Evolutionary conservation across 2,113 vertebrate genomes (phyloP), one percentile per base, ranked within the genome.

Genomic region (Oenanthe melanoleuca): DNA sequence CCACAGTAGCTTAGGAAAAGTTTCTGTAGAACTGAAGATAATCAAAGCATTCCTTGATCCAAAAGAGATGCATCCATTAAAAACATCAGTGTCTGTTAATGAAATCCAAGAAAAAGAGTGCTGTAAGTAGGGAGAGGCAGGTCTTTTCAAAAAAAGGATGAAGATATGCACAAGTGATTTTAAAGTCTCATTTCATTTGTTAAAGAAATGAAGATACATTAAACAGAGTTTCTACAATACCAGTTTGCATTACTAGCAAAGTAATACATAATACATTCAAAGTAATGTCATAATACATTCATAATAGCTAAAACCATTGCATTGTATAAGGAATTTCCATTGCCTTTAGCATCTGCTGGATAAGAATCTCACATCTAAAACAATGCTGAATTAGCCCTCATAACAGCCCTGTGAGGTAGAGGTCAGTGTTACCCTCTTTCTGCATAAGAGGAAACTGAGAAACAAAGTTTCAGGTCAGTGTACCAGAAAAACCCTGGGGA

Each of bases 381-480:
- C 81, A 83, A 28, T 22, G 70, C 59, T 87, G 37, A 67, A 57
- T 91, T 65, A 91, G 67, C 78, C 85, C 89, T 94, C 89, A 89
- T 78, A 86, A 89, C 45, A 81, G 22, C 56, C 71, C 72, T 83
- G 84, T 73, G 92, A 96, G 94, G 93, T 96, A 97, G 94, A 97
- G 91, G 57, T 95, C 79, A 61, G 77, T 21, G 15, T 66, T 64
- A 66, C 38, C 33, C 64, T 80, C 69, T 47, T 83, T 92, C 86
- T 61, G 40, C 23, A 7, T 8, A 49, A 50, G 59, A 33, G 61
- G 45, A 90, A 89, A 93, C 34, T 2, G 38, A 96, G 67, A 26
- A 78, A 29, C 25, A 34, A 59, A 67, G 22, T 42, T 93, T 65
- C 63, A 56, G 16, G 53, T 87, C 56, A 73, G 20, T 23, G 6